These are phyloP conservation scores for Chrosomus eos DNA, from an alignment of 2,797 vertebrate genomes.

Conservation along the genomic window DNA sequence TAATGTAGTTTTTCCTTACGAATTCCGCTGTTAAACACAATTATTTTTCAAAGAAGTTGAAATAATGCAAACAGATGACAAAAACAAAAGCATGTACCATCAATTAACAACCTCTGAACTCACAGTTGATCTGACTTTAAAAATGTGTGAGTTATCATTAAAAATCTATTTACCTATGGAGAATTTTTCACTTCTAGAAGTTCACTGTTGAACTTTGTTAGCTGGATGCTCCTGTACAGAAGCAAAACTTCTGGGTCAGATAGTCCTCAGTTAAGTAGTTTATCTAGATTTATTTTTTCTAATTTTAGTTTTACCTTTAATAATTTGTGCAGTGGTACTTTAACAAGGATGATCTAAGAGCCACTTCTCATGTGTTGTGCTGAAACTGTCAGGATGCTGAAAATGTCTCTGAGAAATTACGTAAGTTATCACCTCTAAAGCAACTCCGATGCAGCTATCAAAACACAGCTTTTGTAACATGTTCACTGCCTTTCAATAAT, in stretches of 20 bases:
- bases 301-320: slow-evolving; percentile 11
- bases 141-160: not conserved
- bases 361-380: not conserved
- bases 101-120: not conserved
- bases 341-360: slow-evolving; percentile 18
- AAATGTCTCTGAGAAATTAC: not conserved
- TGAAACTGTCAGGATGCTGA: slow-evolving; percentile 29
- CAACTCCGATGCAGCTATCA: not conserved
- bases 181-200: not conserved
- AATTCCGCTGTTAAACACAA: not conserved
- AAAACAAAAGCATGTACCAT: not conserved
- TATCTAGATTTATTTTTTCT: not conserved
- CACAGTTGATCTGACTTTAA: not conserved
- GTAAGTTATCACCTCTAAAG: not conserved
- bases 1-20: not conserved
- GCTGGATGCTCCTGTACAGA: not conserved
- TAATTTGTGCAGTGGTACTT: slow-evolving; percentile 9
- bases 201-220: not conserved
- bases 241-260: not conserved
- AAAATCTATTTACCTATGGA: not conserved
- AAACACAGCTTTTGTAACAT: slow-evolving; percentile 10
- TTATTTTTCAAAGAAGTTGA: not conserved
- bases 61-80: not conserved
- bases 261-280: not conserved
- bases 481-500: slow-evolving; percentile 15